Percentiles rank a stretch among this genome's conserved stretches.
Conservation (phyloP, 2,113 vertebrate species). For the Hippocampus abdominalis region DNA sequence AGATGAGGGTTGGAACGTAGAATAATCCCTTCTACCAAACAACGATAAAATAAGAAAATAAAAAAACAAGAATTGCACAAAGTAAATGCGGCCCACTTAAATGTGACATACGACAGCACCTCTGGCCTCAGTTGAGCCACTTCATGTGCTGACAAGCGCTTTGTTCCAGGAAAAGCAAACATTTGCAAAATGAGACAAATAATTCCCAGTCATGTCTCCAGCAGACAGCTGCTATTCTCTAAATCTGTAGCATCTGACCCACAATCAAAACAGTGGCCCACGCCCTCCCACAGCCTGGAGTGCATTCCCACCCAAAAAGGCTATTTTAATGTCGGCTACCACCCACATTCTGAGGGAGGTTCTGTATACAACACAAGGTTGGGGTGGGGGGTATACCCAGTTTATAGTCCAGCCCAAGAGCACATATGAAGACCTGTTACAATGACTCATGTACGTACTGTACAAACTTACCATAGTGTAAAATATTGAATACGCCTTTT, state of each 20-base stretch:
- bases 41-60: no score
- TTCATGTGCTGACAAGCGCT: not conserved
- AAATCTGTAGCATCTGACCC: slow-evolving; percentile 68
- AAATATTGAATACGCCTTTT: not conserved
- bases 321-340: slow-evolving; percentile 35
- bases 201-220: slow-evolving; percentile 53
- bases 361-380: slow-evolving; percentile 6
- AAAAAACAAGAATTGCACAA: no score
- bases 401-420: slow-evolving; percentile 7
- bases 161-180: slow-evolving; percentile 6
- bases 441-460: not conserved
- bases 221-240: slow-evolving; percentile 65
- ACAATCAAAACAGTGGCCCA: slow-evolving; percentile 76
- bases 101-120: not conserved
- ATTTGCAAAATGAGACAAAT: slow-evolving; percentile 42
- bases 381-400: not conserved
- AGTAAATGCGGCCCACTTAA: no score
- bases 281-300: slow-evolving; percentile 63
- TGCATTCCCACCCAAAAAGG: slow-evolving; percentile 68
- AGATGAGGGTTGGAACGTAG: no score
- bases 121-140: no score
- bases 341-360: slow-evolving; percentile 20
- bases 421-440: not conserved
- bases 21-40: no score
- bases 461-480: not conserved